A percentile compares a stretch with the other conserved stretches of the same genome.
Evolutionary conservation across 1,140 invertebrate species (phyloP).

Genomic region (Trachymyrmex septentrionalis): DNA sequence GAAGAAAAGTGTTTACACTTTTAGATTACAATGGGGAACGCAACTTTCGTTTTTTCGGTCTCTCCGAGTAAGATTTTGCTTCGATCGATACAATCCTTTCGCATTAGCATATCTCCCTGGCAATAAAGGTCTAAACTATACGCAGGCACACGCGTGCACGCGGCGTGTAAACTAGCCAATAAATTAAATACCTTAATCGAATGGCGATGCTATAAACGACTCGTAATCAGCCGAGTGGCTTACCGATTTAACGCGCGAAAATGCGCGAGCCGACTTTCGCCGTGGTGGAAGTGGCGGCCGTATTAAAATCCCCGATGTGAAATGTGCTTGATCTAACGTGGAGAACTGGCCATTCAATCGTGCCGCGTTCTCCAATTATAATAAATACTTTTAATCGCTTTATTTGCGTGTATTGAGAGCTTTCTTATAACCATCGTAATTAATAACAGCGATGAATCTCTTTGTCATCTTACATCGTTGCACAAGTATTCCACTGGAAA

Average conservation of each 20-base stretch:
- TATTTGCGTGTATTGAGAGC: constrained; percentile 49
- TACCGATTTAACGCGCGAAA: constrained; percentile 58
- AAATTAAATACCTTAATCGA: constrained; percentile 75
- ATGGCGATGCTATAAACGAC: constrained; percentile 68
- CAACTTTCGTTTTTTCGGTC: constrained; percentile 16
- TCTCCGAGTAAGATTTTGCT: not conserved
- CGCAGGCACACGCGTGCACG: constrained; percentile 33
- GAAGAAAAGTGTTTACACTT: not conserved
- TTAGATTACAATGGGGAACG: constrained; percentile 1
- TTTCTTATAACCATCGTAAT: constrained; percentile 7
- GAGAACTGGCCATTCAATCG: constrained; percentile 46
- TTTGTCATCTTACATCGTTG: constrained; percentile 19
- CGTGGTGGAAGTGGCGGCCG: not conserved
- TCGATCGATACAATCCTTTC: constrained; percentile 61
- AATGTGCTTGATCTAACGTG: constrained; percentile 53
- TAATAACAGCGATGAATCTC: constrained; percentile 1
- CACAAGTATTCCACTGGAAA: not conserved
- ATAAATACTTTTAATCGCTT: constrained; percentile 66
- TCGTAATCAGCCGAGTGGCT: constrained; percentile 67
- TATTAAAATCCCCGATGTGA: constrained; percentile 56
- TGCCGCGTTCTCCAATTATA: constrained; percentile 18
- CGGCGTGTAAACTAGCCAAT: constrained; percentile 64
- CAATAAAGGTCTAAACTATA: constrained; percentile 64
- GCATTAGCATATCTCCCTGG: constrained; percentile 73
- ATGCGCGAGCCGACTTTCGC: not conserved